These are phyloP conservation scores for Cirrhinus molitorella DNA, from an alignment of 2,797 vertebrate species.

Conservation along the genomic window DNA sequence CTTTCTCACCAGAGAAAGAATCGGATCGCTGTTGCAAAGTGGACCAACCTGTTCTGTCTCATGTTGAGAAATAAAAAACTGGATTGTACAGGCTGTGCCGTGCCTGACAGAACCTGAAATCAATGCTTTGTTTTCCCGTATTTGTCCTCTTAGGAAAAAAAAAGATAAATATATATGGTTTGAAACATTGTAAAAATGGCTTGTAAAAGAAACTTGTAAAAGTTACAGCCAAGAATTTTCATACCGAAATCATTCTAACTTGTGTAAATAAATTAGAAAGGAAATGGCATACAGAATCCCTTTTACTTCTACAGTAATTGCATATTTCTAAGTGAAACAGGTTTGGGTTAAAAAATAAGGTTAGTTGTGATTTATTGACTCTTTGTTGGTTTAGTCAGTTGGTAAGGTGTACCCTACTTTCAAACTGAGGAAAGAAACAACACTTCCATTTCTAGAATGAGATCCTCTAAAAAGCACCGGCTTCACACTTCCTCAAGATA, in stretches of 20 bases:
- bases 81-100: constrained; percentile 18
- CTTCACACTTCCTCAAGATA: constrained; percentile 20
- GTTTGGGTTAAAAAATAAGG: background rate
- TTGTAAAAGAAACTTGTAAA: background rate
- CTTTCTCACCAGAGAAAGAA: constrained; percentile 26
- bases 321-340: background rate
- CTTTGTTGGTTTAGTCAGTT: background rate
- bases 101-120: background rate
- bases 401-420: background rate
- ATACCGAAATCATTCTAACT: background rate
- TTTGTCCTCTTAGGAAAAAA: background rate
- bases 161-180: background rate
- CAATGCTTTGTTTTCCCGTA: background rate
- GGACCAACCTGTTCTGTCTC: constrained; percentile 31
- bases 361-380: background rate
- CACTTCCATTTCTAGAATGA: constrained; percentile 23
- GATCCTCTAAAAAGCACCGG: constrained; percentile 10
- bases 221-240: background rate
- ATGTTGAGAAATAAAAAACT: constrained; percentile 21
- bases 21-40: background rate
- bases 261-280: background rate
- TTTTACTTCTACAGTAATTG: background rate
- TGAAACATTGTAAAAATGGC: background rate
- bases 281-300: background rate
- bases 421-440: background rate